Base-by-base conservation (phyloP, 2,113 vertebrate genomes). In the Cairina moschata region DNA sequence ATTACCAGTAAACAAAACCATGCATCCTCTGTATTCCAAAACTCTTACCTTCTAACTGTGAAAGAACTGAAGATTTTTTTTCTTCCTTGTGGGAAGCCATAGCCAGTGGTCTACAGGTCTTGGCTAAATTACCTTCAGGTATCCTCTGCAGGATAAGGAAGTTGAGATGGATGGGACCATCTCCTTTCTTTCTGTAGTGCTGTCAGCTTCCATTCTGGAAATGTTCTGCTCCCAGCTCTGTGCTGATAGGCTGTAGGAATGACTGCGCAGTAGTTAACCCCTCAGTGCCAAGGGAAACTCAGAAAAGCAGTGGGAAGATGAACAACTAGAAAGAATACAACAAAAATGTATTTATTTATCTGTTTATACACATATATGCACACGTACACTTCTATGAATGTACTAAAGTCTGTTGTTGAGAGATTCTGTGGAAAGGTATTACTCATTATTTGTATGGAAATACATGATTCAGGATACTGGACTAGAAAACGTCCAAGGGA, bases 11-110 rank as follows among this genome's bases (percentile, higher is more conserved):
- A 32, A 68, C 32, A 60, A 85, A 90, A 42, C 0, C 17, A 40
- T 0, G 0, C 14, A 48, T 32, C 4, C 0, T 80, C 10, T 85
- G 4, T 36, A 42, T 46, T 54, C 58, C 17, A 65, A 50, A 76
- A 5, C 29, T 40, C 8, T 48, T 67, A 65, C 52, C 69, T 85
- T 22, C 50, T 68, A 48, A 3, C 8, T 89, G 17, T 17, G 63
- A 89, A 83, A 84, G 15, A 26, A 44, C 5, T 48, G 54, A 56
- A 22, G n/a, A 42, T 46, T 18, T 21, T 87, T 83, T 48, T 87
- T 82, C 17, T 78, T 81, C 15, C 29, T 54, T 55, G 9, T 84
- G 48, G 21, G 34, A 84, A 92, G 38, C 13, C 32, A 13, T 15
- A 17, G 29, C 16, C 28, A 31, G 31, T 68, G 31, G 34, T 85